A percentile compares a stretch with the other conserved stretches of the same genome.
phyloP scores from a whole-genome alignment of 2,113 vertebrate species.

The Galemys pyrenaicus region DNA sequence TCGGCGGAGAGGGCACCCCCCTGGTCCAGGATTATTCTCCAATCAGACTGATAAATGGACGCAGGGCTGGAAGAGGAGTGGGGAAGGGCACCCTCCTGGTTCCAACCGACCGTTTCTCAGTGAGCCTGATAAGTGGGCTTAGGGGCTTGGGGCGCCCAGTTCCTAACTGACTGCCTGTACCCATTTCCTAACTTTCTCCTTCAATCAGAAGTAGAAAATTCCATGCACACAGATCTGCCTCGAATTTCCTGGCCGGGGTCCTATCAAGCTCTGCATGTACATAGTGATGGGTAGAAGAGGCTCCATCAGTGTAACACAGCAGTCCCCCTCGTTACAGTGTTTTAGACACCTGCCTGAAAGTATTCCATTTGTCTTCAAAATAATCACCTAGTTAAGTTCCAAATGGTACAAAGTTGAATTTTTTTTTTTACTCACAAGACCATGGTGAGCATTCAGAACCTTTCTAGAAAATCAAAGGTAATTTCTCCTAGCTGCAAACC shows the following conservation, averaged over 20 bases:
- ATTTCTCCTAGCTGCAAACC: slow-evolving; percentile 30
- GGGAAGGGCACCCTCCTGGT: no score
- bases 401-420: slow-evolving; percentile 19
- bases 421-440: slow-evolving; percentile 48
- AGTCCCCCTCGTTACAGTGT: neutral
- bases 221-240: neutral
- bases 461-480: slow-evolving; percentile 56
- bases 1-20: no score
- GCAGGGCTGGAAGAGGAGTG: no score
- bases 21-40: no score
- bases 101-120: no score
- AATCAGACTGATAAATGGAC: no score
- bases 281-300: neutral
- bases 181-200: no score
- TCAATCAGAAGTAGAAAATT: slow-evolving; percentile 34
- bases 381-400: slow-evolving; percentile 38
- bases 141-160: no score
- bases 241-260: neutral
- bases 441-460: slow-evolving; percentile 44
- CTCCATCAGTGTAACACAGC: neutral
- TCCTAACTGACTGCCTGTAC: no score
- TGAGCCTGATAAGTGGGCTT: no score
- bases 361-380: slow-evolving; percentile 45
- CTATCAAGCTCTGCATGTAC: neutral
- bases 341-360: slow-evolving; percentile 6